These are phyloP conservation scores for Crocallis elinguaria DNA, from an alignment of 2,888 invertebrate genomes.

Conservation along the genomic window DNA sequence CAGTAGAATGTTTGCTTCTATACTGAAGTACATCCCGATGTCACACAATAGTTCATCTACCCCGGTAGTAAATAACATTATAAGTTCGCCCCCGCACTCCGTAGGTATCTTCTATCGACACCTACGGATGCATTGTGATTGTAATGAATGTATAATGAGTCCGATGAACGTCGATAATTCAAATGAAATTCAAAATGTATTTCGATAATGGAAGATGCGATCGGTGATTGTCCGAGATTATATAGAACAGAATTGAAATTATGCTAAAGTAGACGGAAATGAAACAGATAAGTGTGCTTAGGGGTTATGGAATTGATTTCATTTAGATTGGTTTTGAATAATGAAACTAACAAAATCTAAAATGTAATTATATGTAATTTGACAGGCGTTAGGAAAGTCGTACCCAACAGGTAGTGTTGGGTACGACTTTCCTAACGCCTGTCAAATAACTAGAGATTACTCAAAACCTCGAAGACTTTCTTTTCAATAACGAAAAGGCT, in stretches of 20 bases:
- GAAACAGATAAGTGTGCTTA: neutral
- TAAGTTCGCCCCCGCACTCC: conserved; percentile 65
- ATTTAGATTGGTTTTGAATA: no score
- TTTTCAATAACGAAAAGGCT: no score
- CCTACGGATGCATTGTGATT: conserved; percentile 63
- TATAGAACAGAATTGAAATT: conserved; percentile 21
- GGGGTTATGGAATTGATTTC: neutral
- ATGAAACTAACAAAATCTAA: no score
- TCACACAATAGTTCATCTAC: conserved; percentile 53
- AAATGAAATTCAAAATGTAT: conserved; percentile 34
- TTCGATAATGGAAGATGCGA: conserved; percentile 34
- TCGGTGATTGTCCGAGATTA: conserved; percentile 29
- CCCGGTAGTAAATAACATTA: conserved; percentile 48
- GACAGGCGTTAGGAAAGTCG: no score
- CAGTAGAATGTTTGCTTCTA: no score
- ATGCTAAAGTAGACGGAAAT: conserved; percentile 14
- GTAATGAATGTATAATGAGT: conserved; percentile 55
- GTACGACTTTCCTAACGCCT: no score
- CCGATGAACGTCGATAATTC: conserved; percentile 47
- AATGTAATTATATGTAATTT: no score
- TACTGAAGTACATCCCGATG: conserved; percentile 22
- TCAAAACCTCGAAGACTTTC: no score
- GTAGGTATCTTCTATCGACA: conserved; percentile 64
- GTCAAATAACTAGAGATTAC: no score
- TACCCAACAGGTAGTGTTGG: no score